These are phyloP conservation scores for Furcula furcula DNA, from an alignment of 2,888 invertebrate species.

Conservation along the genomic window DNA sequence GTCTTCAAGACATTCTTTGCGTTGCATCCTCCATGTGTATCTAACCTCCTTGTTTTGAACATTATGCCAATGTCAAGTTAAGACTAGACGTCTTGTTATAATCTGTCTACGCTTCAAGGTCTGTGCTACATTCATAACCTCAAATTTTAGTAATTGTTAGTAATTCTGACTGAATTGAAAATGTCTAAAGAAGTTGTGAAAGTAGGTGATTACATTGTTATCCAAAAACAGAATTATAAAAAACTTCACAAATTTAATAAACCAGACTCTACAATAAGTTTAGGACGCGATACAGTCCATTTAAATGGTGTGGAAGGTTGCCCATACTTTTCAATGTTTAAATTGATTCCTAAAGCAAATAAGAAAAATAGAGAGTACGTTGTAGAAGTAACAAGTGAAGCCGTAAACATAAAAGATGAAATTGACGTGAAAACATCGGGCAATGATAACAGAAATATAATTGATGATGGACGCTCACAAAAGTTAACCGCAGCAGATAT, in stretches of 20 bases:
- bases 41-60: too few species aligned
- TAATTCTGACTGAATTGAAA: too few species aligned
- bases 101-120: too few species aligned
- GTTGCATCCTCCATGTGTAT: too few species aligned
- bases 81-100: too few species aligned
- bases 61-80: too few species aligned
- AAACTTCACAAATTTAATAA: slow-evolving; percentile 89
- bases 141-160: too few species aligned
- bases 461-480: slow-evolving; percentile 91
- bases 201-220: slow-evolving; percentile 87
- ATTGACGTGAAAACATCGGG: slow-evolving; percentile 86
- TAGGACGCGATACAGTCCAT: slow-evolving; percentile 87
- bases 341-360: slow-evolving; percentile 84
- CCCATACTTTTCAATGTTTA: slow-evolving; percentile 88
- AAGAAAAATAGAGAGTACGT: slow-evolving; percentile 81
- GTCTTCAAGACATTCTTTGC: too few species aligned
- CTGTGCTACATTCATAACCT: too few species aligned
- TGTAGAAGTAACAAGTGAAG: slow-evolving; percentile 75
- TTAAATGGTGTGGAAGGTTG: slow-evolving; percentile 85
- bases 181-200: slow-evolving; percentile 67
- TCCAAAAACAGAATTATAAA: slow-evolving; percentile 89
- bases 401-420: slow-evolving; percentile 77
- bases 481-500: slow-evolving; percentile 92
- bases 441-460: slow-evolving; percentile 91
- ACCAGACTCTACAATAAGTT: slow-evolving; percentile 81